phyloP scores from a whole-genome alignment of 2,113 vertebrate genomes.

The Thomomys bottae region DNA sequence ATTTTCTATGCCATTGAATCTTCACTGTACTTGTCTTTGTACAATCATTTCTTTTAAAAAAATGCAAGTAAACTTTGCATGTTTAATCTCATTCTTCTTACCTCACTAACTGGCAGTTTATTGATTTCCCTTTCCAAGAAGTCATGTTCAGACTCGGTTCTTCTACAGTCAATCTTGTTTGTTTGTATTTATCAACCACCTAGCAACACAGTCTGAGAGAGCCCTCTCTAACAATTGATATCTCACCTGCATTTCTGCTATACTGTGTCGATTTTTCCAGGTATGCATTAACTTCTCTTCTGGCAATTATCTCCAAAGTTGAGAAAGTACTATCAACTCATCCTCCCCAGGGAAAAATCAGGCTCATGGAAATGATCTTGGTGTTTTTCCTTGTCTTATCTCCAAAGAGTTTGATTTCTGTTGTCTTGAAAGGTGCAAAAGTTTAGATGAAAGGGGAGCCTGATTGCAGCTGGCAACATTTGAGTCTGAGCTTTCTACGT shows the following conservation, averaged over 20 bases:
- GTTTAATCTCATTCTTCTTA: slow-evolving; percentile 82
- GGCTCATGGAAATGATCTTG: slow-evolving; percentile 47
- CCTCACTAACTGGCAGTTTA: slow-evolving; percentile 74
- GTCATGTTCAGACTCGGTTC: slow-evolving; percentile 84
- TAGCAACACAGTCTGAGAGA: slow-evolving; percentile 82
- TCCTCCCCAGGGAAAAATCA: slow-evolving; percentile 27
- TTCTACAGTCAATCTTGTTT: slow-evolving; percentile 71
- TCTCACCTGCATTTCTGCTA: slow-evolving; percentile 42
- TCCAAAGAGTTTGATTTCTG: slow-evolving; percentile 35
- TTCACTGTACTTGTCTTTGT: slow-evolving; percentile 81
- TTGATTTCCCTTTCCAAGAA: slow-evolving; percentile 79
- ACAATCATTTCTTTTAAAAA: slow-evolving; percentile 78
- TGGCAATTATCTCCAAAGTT: slow-evolving; percentile 40
- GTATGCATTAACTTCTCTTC: slow-evolving; percentile 12
- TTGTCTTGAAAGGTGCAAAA: slow-evolving; percentile 65
- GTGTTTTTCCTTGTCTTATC: slow-evolving; percentile 61
- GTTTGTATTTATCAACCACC: slow-evolving; percentile 85
- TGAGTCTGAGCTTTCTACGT: slow-evolving; percentile 73
- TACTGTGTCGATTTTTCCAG: slow-evolving; percentile 65
- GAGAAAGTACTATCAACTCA: slow-evolving; percentile 4
- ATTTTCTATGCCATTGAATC: slow-evolving; percentile 72
- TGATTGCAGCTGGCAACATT: slow-evolving; percentile 64
- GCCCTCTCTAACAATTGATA: slow-evolving; percentile 49
- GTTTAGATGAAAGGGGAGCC: slow-evolving; percentile 58
- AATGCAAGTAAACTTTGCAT: slow-evolving; percentile 66